Evolutionary conservation across 92 coral and sea anemone species (phyloP).

Genomic region (Zoanthus gigantus): DNA sequence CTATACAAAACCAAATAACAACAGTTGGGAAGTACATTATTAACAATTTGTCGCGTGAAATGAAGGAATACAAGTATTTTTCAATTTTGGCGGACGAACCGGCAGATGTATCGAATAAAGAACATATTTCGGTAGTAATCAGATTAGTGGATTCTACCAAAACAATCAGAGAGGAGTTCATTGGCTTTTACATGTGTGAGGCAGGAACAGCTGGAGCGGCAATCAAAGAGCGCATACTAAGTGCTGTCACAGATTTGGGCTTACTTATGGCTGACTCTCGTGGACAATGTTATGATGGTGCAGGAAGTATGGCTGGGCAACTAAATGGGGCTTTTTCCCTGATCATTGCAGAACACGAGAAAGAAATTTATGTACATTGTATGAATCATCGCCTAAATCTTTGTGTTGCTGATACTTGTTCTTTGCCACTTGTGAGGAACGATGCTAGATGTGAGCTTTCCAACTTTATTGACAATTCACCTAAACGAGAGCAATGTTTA

Average conservation of each 20-base stretch:
- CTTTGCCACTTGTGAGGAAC: not conserved
- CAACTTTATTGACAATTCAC: not conserved
- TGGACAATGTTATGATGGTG: not conserved
- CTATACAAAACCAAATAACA: too few relatives aligned
- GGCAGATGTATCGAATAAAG: too few relatives aligned
- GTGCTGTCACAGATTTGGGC: not conserved
- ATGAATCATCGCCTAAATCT: not conserved
- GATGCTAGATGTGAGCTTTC: not conserved
- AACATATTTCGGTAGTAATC: constrained; percentile 20
- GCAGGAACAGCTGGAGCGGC: constrained; percentile 68
- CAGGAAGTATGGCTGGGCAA: not conserved
- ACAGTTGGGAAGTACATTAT: too few relatives aligned
- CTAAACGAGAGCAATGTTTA: not conserved
- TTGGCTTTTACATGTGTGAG: constrained; percentile 63
- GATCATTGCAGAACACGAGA: not conserved
- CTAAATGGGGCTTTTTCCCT: not conserved
- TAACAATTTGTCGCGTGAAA: too few relatives aligned
- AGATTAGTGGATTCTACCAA: constrained; percentile 51
- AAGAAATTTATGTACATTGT: not conserved
- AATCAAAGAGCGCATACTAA: constrained; percentile 43
- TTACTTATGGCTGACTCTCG: not conserved
- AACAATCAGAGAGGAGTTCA: constrained; percentile 65
- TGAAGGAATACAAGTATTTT: too few relatives aligned
- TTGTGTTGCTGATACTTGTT: too few relatives aligned
- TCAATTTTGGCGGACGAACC: too few relatives aligned